Base-by-base conservation (phyloP, 2,113 vertebrate species). In the Dipodomys spectabilis region DNA sequence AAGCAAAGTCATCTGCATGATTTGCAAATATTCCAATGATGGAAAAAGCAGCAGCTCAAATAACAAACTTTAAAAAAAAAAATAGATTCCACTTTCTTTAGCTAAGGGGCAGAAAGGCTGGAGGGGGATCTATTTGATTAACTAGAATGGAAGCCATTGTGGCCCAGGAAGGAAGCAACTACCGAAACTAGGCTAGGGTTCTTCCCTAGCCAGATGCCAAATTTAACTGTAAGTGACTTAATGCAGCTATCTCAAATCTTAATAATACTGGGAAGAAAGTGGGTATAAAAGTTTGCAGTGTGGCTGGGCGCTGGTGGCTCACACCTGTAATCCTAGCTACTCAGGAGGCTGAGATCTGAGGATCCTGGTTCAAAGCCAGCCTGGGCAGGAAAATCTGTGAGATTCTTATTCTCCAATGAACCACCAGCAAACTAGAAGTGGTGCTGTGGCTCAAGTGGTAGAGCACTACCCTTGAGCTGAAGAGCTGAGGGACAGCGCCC, bases 21-120 rank as follows among this genome's bases (percentile, higher is more conserved):
- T 65, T 81, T 62, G 67, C 22, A 87, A 30, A 23, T 60, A 64
- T 68, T 15, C 11, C 28, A 25, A 3, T 88, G 44, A 53, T 75
- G 93, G 89, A 90, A 83, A 49, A 19, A 88, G 69, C 67, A 92
- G 57, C 32, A 32, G 7, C 20, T 86, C 73, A 22, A 94, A 83
- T 0, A 25, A 77, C n/a, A 91, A 65, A 19, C 60, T 81, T 85
- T 28, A 4, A 79, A 88, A 28, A 79, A 79, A 89, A 32, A 68
- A 86, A n/a, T 87, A 78, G 73, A 39, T 57, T 91, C 18, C 25
- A 9, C n/a, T 67, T 92, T 80, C 85, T 92, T 77, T 83, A 88
- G 69, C 18, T 19, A 69, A 60, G 57, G 91, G 64, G 8, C 16
- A 87, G 18, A 49, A 10, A 10, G 62, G 11, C 11, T 8, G 19